Evolutionary conservation across 2,797 vertebrate species (phyloP).

Genomic region (Trichosurus vulpecula): DNA sequence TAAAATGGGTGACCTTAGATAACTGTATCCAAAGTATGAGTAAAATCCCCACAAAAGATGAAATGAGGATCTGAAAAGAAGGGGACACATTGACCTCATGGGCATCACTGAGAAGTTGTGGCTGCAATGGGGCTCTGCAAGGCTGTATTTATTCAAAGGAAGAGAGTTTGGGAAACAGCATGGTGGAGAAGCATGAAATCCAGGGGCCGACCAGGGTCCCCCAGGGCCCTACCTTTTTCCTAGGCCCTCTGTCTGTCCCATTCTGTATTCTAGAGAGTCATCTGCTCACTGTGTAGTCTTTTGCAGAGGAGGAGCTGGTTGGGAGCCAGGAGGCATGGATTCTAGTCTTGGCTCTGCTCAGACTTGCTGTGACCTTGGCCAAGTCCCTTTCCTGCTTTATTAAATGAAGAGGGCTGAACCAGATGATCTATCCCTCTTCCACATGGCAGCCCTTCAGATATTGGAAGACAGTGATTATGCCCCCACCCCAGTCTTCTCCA

Average conservation of each 20-base stretch:
- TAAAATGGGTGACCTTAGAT: neutral
- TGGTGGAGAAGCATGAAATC: neutral
- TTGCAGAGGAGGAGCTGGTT: neutral
- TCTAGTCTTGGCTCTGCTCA: neutral
- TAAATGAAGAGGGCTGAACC: neutral
- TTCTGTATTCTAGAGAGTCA: neutral
- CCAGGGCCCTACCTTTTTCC: neutral
- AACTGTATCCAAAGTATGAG: neutral
- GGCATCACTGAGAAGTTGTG: neutral
- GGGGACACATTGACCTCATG: neutral
- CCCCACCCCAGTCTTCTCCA: neutral
- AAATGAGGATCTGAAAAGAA: neutral
- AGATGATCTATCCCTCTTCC: neutral
- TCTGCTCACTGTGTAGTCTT: neutral
- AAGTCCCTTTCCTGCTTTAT: neutral
- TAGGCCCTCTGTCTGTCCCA: neutral
- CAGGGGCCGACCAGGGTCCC: neutral
- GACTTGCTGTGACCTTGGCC: neutral
- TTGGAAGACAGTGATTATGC: neutral
- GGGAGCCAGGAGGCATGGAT: neutral
- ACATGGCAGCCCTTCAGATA: neutral
- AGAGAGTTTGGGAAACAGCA: neutral
- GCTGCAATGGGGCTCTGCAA: neutral
- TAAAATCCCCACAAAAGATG: neutral
- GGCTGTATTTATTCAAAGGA: neutral